A percentile compares a stretch with the other conserved stretches of the same genome.
Conservation (phyloP, 1,140 invertebrate genomes). For the Nymphalis io region DNA sequence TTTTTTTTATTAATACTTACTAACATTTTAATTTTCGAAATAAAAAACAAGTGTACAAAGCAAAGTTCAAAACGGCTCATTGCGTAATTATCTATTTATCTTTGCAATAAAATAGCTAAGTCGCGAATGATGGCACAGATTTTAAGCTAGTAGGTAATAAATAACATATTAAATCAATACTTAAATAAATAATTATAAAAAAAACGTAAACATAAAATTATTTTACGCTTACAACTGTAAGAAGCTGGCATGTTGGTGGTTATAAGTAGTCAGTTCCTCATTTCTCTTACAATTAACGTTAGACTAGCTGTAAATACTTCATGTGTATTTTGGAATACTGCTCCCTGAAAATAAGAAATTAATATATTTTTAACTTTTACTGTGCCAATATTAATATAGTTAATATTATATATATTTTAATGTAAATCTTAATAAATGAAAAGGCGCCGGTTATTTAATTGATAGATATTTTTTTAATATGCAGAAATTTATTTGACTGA, state of each 20-base stretch:
- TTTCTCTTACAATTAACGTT: slow-evolving; percentile 75
- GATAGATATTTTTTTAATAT: slow-evolving; percentile 60
- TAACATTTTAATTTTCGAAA: neutral
- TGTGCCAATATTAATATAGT: neutral
- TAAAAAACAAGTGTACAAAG: neutral
- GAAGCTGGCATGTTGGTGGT: slow-evolving; percentile 58
- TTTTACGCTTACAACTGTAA: slow-evolving; percentile 70
- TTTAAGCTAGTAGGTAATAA: neutral
- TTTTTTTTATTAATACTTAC: no score
- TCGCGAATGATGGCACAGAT: neutral
- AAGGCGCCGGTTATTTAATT: slow-evolving; percentile 47
- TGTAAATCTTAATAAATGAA: slow-evolving; percentile 3
- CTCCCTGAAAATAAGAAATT: slow-evolving; percentile 74
- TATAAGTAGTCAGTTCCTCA: slow-evolving; percentile 68
- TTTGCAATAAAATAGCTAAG: neutral
- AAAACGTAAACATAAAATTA: slow-evolving; percentile 41
- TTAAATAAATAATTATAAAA: neutral
- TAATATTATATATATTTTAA: neutral
- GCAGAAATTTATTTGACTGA: slow-evolving; percentile 76
- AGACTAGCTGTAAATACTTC: slow-evolving; percentile 74
- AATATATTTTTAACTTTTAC: slow-evolving; percentile 40
- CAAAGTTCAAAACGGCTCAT: neutral
- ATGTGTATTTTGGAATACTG: slow-evolving; percentile 80
- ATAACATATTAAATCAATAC: neutral
- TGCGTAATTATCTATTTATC: neutral